These are phyloP conservation scores for Clarias macrocephalus DNA, from an alignment of 2,113 vertebrate species.

Conservation along the genomic window DNA sequence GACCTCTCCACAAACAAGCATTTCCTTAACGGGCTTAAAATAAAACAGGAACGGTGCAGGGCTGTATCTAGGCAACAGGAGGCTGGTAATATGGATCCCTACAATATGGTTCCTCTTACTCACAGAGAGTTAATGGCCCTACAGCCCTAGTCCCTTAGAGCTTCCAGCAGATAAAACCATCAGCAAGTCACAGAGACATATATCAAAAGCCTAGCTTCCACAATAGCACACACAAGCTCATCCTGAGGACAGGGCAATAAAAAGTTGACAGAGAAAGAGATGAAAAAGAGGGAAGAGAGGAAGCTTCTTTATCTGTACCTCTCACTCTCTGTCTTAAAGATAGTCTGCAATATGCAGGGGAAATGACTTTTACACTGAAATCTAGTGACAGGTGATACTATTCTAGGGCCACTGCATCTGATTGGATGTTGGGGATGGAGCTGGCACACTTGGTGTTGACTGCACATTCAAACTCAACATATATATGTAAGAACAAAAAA, in stretches of 20 bases:
- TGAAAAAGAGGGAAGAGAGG: conserved; percentile 7
- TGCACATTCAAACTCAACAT: conserved; percentile 26
- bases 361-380: conserved; percentile 17
- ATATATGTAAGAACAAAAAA: background rate
- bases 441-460: conserved; percentile 38
- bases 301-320: conserved; percentile 51
- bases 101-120: conserved; percentile 64
- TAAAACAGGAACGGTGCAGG: conserved; percentile 62
- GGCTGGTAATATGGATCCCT: conserved; percentile 65
- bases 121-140: conserved; percentile 62
- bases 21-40: conserved; percentile 69
- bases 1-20: conserved; percentile 42
- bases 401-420: conserved; percentile 29
- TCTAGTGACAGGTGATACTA: conserved; percentile 44
- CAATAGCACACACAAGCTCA: conserved; percentile 50
- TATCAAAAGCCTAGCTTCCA: conserved; percentile 50
- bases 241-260: conserved; percentile 26
- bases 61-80: conserved; percentile 74
- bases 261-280: conserved; percentile 9
- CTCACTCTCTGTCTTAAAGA: conserved; percentile 38
- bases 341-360: conserved; percentile 14
- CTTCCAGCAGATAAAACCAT: conserved; percentile 58
- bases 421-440: background rate
- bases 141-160: conserved; percentile 48
- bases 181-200: conserved; percentile 52